These are phyloP conservation scores for Cricetomys ansorgei DNA, from an alignment of 2,113 vertebrate genomes.

Conservation along the genomic window DNA sequence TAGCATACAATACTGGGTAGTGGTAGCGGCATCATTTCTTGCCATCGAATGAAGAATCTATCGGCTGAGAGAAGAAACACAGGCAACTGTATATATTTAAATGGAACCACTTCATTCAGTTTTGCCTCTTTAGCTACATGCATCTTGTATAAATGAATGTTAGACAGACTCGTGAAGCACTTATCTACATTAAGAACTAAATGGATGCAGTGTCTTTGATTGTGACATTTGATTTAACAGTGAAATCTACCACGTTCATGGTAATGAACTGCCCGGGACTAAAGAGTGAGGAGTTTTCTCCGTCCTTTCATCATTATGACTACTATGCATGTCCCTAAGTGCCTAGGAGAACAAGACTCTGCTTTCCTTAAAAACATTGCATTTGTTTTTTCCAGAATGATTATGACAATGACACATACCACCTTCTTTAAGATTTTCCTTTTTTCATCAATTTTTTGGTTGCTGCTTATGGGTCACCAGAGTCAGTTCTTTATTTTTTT, in stretches of 20 bases:
- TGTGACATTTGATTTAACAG: slow-evolving; percentile 22
- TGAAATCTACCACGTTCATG: background rate
- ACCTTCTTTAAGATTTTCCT: background rate
- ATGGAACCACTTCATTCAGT: background rate
- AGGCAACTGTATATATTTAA: background rate
- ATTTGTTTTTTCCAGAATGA: background rate
- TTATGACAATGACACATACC: background rate
- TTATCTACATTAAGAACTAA: slow-evolving; percentile 33
- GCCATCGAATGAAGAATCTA: background rate
- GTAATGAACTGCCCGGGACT: background rate
- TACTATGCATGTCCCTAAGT: background rate
- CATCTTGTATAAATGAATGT: background rate
- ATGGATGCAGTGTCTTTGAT: background rate
- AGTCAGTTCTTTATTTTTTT: background rate
- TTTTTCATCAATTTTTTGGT: background rate
- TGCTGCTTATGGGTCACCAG: background rate
- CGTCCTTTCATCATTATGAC: background rate
- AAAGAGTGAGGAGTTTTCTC: background rate
- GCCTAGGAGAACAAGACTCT: rapidly evolving
- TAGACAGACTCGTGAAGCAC: background rate
- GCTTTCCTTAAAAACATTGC: background rate
- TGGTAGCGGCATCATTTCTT: background rate
- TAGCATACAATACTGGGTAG: background rate
- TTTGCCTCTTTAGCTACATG: background rate
- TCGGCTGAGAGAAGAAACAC: background rate